These are phyloP conservation scores for Ophion costatus DNA, from an alignment of 2,888 invertebrate genomes.

Conservation along the genomic window DNA sequence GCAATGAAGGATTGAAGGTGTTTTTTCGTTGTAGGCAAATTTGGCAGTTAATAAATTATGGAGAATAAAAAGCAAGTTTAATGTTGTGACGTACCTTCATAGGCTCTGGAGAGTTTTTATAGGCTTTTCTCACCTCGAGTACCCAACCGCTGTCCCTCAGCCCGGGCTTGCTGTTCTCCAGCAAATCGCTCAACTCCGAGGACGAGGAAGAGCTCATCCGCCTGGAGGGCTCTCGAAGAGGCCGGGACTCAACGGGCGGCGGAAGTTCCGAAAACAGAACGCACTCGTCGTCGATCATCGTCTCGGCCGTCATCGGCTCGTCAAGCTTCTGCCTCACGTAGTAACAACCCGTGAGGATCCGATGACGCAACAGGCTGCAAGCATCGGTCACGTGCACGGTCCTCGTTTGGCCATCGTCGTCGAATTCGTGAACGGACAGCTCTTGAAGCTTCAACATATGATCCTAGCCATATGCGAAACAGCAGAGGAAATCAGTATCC, in stretches of 20 bases:
- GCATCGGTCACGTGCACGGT: slow-evolving; percentile 75
- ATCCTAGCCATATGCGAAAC: slow-evolving; percentile 69
- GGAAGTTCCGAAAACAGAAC: slow-evolving; percentile 76
- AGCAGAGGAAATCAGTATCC: neutral
- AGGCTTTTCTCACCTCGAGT: slow-evolving; percentile 75
- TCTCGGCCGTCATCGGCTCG: slow-evolving; percentile 39
- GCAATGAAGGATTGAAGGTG: too few species aligned
- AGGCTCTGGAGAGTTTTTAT: slow-evolving; percentile 73
- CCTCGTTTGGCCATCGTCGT: slow-evolving; percentile 69
- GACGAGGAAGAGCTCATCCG: slow-evolving; percentile 29
- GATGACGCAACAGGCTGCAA: slow-evolving; percentile 75
- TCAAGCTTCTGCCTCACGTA: slow-evolving; percentile 72
- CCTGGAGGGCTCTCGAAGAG: neutral
- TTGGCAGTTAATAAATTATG: too few species aligned
- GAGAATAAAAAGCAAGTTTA: neutral
- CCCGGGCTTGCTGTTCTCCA: slow-evolving; percentile 75
- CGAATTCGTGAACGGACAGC: slow-evolving; percentile 67
- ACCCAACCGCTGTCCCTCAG: slow-evolving; percentile 79
- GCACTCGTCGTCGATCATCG: slow-evolving; percentile 71
- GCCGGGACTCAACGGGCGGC: slow-evolving; percentile 66
- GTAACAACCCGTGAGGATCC: slow-evolving; percentile 76
- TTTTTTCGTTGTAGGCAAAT: too few species aligned
- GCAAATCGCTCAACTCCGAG: slow-evolving; percentile 74
- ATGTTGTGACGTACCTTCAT: slow-evolving; percentile 71
- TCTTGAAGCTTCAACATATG: slow-evolving; percentile 76